phyloP scores from a whole-genome alignment of 2,113 vertebrate species.

The Labeo rohita region DNA sequence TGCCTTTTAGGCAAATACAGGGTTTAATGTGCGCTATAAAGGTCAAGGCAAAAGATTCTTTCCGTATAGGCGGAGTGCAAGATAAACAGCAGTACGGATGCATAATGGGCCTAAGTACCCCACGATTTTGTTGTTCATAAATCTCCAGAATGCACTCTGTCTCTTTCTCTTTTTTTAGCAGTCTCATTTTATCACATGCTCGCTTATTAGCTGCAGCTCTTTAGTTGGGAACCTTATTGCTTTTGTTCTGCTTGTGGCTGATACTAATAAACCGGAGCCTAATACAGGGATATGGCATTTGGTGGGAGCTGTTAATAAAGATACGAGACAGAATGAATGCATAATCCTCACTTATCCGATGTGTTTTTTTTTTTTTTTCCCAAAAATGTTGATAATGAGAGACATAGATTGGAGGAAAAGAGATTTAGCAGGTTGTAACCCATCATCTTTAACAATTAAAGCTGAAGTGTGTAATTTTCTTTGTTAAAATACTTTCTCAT shows the following conservation, averaged over 20 bases:
- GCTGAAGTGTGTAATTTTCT: background rate
- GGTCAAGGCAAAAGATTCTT: background rate
- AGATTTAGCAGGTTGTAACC: background rate
- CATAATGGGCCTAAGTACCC: background rate
- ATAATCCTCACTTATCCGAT: background rate
- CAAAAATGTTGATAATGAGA: background rate
- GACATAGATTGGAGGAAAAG: background rate
- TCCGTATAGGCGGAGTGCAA: background rate
- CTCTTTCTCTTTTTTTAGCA: background rate
- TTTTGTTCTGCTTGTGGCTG: constrained; percentile 10
- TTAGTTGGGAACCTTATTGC: constrained; percentile 7
- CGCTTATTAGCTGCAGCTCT: background rate
- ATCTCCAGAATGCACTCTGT: background rate
- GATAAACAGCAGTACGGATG: background rate
- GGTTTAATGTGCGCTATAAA: background rate
- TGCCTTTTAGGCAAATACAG: background rate
- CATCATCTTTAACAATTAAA: background rate
- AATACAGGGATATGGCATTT: constrained; percentile 3
- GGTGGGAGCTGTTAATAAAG: background rate
- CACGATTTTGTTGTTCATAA: background rate
- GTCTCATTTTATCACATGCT: background rate
- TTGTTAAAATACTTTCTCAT: background rate
- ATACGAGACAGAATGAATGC: background rate
- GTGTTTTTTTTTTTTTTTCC: background rate
- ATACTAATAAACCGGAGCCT: constrained; percentile 17